Conservation (phyloP, 2,113 vertebrate genomes). For the Phylloscopus trochiloides region DNA sequence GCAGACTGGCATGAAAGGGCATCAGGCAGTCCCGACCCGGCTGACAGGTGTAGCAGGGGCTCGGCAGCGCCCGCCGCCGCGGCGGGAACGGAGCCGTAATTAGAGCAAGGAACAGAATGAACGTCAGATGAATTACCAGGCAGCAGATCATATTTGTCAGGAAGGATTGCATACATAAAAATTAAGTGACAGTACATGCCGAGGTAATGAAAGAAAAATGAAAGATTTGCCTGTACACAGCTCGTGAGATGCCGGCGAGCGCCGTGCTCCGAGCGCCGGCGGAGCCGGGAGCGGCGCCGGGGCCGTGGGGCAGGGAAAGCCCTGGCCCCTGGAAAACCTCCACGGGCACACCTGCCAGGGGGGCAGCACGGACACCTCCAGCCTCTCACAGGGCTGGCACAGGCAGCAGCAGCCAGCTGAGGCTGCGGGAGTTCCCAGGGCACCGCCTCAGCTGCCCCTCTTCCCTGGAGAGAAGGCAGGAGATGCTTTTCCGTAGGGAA, state of each 20-base stretch:
- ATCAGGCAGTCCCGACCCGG: constrained; percentile 69
- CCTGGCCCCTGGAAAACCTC: neutral
- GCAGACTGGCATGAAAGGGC: constrained; percentile 76
- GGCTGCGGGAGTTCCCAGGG: neutral
- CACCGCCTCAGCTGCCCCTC: neutral
- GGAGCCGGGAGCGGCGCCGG: neutral
- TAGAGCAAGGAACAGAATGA: constrained; percentile 79
- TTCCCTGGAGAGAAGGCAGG: neutral
- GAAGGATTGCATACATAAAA: constrained; percentile 82
- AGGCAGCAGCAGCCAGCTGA: neutral
- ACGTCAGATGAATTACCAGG: constrained; percentile 80
- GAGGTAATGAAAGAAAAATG: constrained; percentile 81
- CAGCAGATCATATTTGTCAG: constrained; percentile 84
- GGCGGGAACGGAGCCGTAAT: constrained; percentile 76
- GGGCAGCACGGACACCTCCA: neutral
- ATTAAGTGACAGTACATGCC: constrained; percentile 85
- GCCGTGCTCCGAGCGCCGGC: constrained; percentile 39
- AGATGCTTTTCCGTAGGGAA: accelerated
- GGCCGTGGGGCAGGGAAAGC: neutral
- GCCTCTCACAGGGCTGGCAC: accelerated
- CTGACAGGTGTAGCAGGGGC: constrained; percentile 77
- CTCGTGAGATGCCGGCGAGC: constrained; percentile 52
- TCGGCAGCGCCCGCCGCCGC: constrained; percentile 56
- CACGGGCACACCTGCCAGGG: accelerated
- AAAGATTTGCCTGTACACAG: constrained; percentile 78